Base-by-base conservation (phyloP, 2,113 vertebrate species). In the Cololabis saira region DNA sequence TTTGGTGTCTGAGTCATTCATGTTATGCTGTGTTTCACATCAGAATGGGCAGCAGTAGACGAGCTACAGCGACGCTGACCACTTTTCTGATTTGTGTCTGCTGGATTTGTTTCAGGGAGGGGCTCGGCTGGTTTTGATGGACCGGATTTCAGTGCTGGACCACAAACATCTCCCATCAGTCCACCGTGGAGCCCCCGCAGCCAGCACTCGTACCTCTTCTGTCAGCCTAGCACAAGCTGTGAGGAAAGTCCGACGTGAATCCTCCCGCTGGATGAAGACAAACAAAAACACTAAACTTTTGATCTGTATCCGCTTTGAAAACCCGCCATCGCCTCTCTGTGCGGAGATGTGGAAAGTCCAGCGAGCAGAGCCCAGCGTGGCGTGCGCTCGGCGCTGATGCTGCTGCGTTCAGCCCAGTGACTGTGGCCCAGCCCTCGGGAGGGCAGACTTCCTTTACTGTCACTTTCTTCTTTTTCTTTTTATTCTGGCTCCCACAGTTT, bases 131-230 rank as follows among this genome's bases (percentile, higher is more conserved):
- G 61, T 55, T 56, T 61, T 59, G 63, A 69, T 69, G 84, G 84
- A 81, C 66, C 18, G 56, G 65, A 76, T 85, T 48, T 81, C 66
- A 78, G 74, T 81, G 84, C 82, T 84, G 87, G 86, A 86, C 81
- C 76, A 85, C 82, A 81, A 81, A 77, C 78, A 43, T 83, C 68
- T 80, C 74, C 81, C 83, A 81, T 78, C 74, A 81, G 59, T 64
- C 73, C 81, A 68, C 71, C 72, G 56, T 48, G 63, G 51, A 81
- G 59, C 70, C 78, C 61, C 43, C 58, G 65, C 43, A 10, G 22
- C 19, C 56, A 11, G 52, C 64, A 44, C 67, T 56, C 73, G 61
- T 71, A 69, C 43, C 65, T 72, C 63, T 57, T 59, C 62, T 48
- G 17, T 68, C 54, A 52, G 43, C 44, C 63, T 40, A 0, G 59